Evolutionary conservation across 2,797 vertebrate species (phyloP).

Genomic region (Sciurus vulgaris): DNA sequence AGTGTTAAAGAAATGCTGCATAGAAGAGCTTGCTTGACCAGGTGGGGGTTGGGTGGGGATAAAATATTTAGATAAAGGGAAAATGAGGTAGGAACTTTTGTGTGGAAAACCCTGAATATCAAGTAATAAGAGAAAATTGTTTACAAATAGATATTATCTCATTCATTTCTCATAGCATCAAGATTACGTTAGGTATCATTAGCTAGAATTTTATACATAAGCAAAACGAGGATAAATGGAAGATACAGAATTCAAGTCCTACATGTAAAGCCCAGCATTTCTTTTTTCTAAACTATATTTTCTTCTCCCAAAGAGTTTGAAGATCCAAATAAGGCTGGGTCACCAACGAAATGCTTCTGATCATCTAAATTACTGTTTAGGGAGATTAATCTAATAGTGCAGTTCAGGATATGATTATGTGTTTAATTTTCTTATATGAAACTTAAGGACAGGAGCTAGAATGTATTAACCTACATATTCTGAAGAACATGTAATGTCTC

Average conservation of each 20-base stretch:
- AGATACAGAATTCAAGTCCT: conserved; percentile 20
- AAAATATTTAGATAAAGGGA: conserved; percentile 51
- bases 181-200: neutral
- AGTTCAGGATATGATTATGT: conserved; percentile 18
- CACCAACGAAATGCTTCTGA: conserved; percentile 36
- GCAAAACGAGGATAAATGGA: neutral
- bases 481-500: neutral
- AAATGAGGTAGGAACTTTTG: conserved; percentile 40
- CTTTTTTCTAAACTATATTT: conserved; percentile 17
- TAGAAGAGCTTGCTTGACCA: conserved; percentile 2
- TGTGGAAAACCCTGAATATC: neutral
- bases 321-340: neutral
- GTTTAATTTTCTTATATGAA: conserved; percentile 52
- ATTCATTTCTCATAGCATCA: conserved; percentile 49
- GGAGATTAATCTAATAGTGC: neutral
- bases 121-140: neutral
- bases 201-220: conserved; percentile 43
- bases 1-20: conserved; percentile 50
- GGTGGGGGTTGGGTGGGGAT: neutral
- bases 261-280: neutral
- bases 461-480: conserved; percentile 28
- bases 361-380: conserved; percentile 24
- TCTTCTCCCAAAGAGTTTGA: neutral
- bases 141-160: neutral
- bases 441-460: neutral